Conservation (phyloP, 1,140 invertebrate species). For the Brachionus rotundiformis region DNA sequence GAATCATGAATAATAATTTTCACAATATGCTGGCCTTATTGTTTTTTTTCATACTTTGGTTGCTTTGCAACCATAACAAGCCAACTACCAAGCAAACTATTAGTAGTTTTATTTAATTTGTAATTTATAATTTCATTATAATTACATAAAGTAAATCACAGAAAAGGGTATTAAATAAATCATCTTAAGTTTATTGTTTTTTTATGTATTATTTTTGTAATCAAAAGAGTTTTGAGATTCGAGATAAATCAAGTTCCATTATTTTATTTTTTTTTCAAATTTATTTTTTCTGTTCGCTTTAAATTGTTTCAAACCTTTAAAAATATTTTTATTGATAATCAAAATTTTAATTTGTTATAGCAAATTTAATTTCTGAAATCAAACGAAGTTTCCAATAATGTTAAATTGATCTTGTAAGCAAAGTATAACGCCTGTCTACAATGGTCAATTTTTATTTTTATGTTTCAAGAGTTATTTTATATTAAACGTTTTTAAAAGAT, state of each 20-base stretch:
- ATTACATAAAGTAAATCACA: constrained; percentile 47
- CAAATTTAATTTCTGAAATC: neutral
- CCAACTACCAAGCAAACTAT: neutral
- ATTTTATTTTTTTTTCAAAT: neutral
- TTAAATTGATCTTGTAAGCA: neutral
- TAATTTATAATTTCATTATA: constrained; percentile 38
- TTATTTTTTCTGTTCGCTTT: neutral
- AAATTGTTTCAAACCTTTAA: neutral
- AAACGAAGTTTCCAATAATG: neutral
- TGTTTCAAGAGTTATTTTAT: neutral
- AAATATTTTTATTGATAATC: neutral
- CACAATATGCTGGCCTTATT: constrained; percentile 13
- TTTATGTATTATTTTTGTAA: constrained; percentile 13
- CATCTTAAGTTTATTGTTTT: constrained; percentile 15
- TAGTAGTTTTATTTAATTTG: constrained; percentile 1
- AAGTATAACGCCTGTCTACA: neutral
- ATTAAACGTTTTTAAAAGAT: neutral
- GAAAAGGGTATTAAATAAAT: constrained; percentile 23
- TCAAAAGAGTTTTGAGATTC: constrained; percentile 6
- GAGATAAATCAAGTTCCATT: neutral
- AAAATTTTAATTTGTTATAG: neutral
- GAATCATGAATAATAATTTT: constrained; percentile 16
- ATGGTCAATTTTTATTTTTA: neutral
- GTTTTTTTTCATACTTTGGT: constrained; percentile 14
- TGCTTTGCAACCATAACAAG: constrained; percentile 8